These are phyloP conservation scores for Amphiduros pacificus DNA, from an alignment of 2,888 invertebrate species.

Conservation along the genomic window DNA sequence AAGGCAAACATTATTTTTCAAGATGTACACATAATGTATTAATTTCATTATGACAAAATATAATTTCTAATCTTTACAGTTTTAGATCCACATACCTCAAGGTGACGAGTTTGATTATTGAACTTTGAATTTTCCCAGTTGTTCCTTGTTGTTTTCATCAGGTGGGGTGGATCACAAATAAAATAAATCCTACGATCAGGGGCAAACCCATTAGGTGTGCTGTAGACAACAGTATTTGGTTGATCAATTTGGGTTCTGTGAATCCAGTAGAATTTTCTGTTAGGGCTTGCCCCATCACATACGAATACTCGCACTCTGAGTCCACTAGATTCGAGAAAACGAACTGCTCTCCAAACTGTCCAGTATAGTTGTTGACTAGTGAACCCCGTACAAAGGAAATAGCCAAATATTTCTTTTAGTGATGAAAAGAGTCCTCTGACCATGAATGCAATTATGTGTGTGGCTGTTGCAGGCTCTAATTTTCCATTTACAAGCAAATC, in stretches of 20 bases:
- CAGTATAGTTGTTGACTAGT: neutral
- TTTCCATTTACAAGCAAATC: neutral
- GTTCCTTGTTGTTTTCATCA: neutral
- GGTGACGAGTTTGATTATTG: too few species aligned
- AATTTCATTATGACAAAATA: too few species aligned
- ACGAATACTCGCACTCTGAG: neutral
- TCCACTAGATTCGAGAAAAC: neutral
- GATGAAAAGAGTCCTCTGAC: neutral
- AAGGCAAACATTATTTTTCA: too few species aligned
- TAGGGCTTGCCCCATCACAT: neutral
- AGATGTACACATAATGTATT: too few species aligned
- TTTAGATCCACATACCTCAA: too few species aligned
- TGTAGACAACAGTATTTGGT: neutral
- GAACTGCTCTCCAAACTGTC: neutral
- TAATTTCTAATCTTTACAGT: too few species aligned
- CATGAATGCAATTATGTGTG: neutral
- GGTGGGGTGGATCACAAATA: neutral
- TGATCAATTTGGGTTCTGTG: neutral
- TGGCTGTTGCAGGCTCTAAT: neutral
- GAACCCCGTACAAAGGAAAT: neutral
- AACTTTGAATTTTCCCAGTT: neutral
- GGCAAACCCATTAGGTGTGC: too few species aligned
- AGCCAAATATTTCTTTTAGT: neutral
- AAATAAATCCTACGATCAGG: neutral
- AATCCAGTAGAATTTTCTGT: neutral